phyloP scores from a whole-genome alignment of 1,140 invertebrate species.

The Papilio helenus region DNA sequence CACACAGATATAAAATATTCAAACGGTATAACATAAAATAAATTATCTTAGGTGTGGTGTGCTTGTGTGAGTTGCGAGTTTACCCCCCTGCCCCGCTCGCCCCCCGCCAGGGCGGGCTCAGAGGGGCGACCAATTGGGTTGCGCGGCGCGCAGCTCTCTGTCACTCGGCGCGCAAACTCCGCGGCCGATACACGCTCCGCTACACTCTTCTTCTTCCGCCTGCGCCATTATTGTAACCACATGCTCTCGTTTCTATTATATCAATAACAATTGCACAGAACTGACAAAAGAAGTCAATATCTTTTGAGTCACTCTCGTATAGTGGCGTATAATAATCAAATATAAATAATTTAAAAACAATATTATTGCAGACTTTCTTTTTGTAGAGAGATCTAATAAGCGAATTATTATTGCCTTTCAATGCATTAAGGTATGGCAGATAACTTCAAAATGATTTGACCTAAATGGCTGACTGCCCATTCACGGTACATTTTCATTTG shows the following conservation, averaged over 20 bases:
- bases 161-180: slow-evolving; percentile 58
- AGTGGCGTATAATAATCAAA: too few species aligned
- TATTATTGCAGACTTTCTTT: too few species aligned
- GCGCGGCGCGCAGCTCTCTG: slow-evolving; percentile 67
- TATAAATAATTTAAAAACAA: too few species aligned
- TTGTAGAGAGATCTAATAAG: too few species aligned
- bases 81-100: slow-evolving; percentile 31
- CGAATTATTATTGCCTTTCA: too few species aligned
- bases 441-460: too few species aligned
- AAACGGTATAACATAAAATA: slow-evolving; percentile 83
- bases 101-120: slow-evolving; percentile 74
- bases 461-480: too few species aligned
- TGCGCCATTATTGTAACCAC: slow-evolving; percentile 43
- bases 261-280: not conserved
- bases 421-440: too few species aligned
- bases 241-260: not conserved
- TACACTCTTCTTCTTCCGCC: slow-evolving; percentile 13
- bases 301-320: too few species aligned
- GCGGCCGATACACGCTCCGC: slow-evolving; percentile 46
- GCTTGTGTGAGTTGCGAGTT: slow-evolving; percentile 65
- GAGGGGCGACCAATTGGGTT: slow-evolving; percentile 69
- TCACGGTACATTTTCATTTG: too few species aligned
- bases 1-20: slow-evolving; percentile 83
- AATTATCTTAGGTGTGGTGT: slow-evolving; percentile 80
- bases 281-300: not conserved